Percentiles rank a stretch among this genome's conserved stretches.
Conservation (phyloP, 1,140 invertebrate genomes). For the Mylabris phalerata region DNA sequence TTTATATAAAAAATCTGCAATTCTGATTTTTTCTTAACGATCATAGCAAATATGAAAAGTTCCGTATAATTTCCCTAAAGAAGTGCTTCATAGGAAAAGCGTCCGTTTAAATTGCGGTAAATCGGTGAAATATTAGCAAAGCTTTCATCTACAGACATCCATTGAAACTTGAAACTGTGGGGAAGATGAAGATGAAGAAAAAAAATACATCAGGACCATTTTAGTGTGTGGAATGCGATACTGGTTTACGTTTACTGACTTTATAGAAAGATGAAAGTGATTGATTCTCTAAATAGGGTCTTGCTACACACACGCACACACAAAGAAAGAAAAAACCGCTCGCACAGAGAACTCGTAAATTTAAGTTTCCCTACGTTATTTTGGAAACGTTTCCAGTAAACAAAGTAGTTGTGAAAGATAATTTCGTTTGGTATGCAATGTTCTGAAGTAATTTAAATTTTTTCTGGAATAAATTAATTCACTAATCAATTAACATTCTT, state of each 20-base stretch:
- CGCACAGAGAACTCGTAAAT: too few species aligned
- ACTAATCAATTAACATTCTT: too few species aligned
- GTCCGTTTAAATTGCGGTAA: constrained; percentile 18
- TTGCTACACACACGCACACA: background rate
- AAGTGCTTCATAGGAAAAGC: constrained; percentile 2
- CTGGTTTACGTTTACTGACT: constrained; percentile 17
- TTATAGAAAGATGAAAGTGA: constrained; percentile 20
- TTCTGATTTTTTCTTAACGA: too few species aligned
- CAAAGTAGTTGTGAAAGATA: too few species aligned
- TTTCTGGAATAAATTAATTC: too few species aligned
- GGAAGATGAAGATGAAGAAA: constrained; percentile 7
- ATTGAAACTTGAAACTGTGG: constrained; percentile 25
- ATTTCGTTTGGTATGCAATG: too few species aligned
- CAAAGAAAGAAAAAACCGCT: too few species aligned
- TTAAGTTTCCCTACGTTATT: too few species aligned
- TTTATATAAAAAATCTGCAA: too few species aligned
- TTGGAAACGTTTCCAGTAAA: too few species aligned
- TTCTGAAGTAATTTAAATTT: too few species aligned
- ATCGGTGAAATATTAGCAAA: constrained; percentile 23
- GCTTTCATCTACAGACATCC: constrained; percentile 23
- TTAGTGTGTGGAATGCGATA: constrained; percentile 14
- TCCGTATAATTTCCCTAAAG: constrained; percentile 6
- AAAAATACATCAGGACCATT: background rate
- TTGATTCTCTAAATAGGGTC: constrained; percentile 16
- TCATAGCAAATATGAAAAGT: background rate